Percentiles rank a stretch among this genome's conserved stretches.
Conservation (phyloP, 2,888 invertebrate species). For the Amorpha juglandis region DNA sequence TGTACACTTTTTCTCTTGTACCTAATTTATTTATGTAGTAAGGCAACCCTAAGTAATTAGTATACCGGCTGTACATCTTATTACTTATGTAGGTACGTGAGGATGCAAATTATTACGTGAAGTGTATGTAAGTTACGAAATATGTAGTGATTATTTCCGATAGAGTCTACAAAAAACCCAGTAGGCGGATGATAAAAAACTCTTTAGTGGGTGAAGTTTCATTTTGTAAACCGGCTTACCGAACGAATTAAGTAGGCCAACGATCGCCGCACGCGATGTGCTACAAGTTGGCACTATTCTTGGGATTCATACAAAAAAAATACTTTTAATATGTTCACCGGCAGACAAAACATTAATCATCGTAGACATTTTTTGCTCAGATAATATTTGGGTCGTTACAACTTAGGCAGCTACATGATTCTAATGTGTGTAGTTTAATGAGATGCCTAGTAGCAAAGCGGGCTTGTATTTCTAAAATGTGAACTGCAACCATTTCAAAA, state of each 20-base stretch:
- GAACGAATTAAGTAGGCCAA: constrained; percentile 61
- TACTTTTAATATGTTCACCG: constrained; percentile 34
- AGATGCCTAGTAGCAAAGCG: neutral
- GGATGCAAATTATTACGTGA: neutral
- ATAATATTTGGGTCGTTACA: constrained; percentile 12
- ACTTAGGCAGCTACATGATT: neutral
- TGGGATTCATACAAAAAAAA: constrained; percentile 37
- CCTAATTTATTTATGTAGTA: neutral
- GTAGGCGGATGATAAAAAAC: constrained; percentile 47
- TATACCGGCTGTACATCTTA: neutral
- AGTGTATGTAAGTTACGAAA: neutral
- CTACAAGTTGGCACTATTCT: constrained; percentile 44
- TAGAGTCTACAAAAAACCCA: constrained; percentile 33
- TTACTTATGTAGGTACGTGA: neutral
- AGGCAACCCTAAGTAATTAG: too few relatives aligned
- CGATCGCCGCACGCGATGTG: constrained; percentile 59
- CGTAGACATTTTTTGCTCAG: constrained; percentile 28
- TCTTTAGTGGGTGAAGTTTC: constrained; percentile 51
- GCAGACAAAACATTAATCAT: constrained; percentile 35
- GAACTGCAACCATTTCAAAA: neutral
- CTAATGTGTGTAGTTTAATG: neutral
- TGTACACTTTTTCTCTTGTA: too few relatives aligned
- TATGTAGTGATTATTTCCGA: neutral
- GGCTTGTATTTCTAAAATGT: neutral
- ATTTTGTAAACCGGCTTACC: constrained; percentile 52